phyloP scores from a whole-genome alignment of 2,888 invertebrate species.

The Halocaridina rubra region DNA sequence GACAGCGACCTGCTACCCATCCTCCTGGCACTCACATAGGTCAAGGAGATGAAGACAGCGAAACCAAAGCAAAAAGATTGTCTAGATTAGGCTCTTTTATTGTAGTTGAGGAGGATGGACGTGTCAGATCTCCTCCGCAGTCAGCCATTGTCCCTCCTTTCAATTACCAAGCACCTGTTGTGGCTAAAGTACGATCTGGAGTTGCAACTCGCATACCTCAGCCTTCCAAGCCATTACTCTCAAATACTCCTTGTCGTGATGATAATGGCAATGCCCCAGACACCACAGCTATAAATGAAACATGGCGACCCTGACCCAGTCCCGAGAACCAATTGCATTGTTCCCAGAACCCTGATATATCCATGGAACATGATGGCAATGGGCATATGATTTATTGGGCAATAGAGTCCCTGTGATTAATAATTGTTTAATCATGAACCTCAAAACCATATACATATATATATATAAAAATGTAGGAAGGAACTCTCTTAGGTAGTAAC shows the following conservation, averaged over 20 bases:
- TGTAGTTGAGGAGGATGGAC: constrained; percentile 68
- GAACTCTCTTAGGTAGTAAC: constrained; percentile 10
- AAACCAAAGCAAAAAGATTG: constrained; percentile 68
- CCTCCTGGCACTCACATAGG: constrained; percentile 42
- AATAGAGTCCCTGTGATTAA: constrained; percentile 25
- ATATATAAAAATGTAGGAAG: not conserved
- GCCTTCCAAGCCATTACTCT: constrained; percentile 49
- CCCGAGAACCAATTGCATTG: constrained; percentile 21
- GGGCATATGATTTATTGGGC: constrained; percentile 21
- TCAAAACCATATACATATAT: constrained; percentile 23
- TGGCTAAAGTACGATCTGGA: constrained; percentile 28
- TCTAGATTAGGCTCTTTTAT: constrained; percentile 73
- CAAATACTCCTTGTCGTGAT: constrained; percentile 49
- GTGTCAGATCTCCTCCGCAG: constrained; percentile 60
- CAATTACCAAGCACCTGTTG: constrained; percentile 69
- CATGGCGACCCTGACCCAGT: constrained; percentile 47
- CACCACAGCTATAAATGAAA: constrained; percentile 22
- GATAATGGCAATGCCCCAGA: constrained; percentile 56
- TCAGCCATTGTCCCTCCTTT: constrained; percentile 71
- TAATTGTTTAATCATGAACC: constrained; percentile 12
- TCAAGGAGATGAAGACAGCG: constrained; percentile 66
- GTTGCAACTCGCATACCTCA: constrained; percentile 53
- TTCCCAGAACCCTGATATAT: constrained; percentile 16
- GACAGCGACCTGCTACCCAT: constrained; percentile 52
- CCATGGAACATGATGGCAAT: constrained; percentile 28